These are phyloP conservation scores for Tringa solitaria DNA, from an alignment of 2,113 vertebrate genomes.

Conservation along the genomic window DNA sequence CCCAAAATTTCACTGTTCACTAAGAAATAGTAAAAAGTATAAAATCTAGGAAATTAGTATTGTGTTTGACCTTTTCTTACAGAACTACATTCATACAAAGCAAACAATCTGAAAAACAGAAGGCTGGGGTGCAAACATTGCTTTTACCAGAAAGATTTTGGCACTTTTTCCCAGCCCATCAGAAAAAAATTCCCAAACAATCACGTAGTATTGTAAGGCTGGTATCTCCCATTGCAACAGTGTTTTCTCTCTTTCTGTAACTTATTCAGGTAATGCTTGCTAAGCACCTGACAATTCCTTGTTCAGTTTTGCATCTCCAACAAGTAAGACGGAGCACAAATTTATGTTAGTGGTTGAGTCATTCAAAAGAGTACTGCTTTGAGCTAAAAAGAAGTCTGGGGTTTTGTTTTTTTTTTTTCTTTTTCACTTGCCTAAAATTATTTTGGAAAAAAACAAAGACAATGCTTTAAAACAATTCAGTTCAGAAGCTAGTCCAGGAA, in stretches of 20 bases:
- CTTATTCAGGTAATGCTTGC: background rate
- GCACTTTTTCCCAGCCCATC: background rate
- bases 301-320: background rate
- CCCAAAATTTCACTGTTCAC: background rate
- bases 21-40: background rate
- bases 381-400: background rate
- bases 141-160: background rate
- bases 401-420: rapidly evolving
- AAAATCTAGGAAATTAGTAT: background rate
- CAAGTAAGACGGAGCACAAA: background rate
- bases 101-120: background rate
- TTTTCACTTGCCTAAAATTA: background rate
- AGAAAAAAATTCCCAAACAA: background rate
- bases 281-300: background rate
- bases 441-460: background rate
- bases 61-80: background rate
- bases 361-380: background rate
- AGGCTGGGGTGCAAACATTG: background rate
- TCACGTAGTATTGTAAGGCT: background rate
- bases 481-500: background rate
- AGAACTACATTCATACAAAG: background rate
- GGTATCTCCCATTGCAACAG: background rate
- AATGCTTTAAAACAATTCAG: background rate
- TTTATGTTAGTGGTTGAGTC: background rate
- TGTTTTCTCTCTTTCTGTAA: background rate